These are phyloP conservation scores for Ivindomyrus marchei DNA, from an alignment of 2,113 vertebrate genomes.

Conservation along the genomic window DNA sequence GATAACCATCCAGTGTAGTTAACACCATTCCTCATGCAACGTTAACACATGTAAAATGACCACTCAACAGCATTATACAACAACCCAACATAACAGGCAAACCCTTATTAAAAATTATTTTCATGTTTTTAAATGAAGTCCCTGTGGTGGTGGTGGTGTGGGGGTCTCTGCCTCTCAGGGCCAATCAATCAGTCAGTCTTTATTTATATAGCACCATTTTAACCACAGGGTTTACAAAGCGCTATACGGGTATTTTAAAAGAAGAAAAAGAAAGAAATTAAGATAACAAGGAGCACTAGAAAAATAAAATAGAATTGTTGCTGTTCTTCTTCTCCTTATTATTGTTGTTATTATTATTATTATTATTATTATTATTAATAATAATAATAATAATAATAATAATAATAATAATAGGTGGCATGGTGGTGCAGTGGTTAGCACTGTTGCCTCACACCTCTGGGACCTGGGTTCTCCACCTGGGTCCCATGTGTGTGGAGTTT, in stretches of 20 bases:
- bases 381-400: no score
- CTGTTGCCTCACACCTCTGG: no score
- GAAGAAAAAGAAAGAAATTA: no score
- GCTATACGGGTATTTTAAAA: not conserved
- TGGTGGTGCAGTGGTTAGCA: no score
- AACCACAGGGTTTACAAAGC: not conserved
- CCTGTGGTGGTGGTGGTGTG: not conserved
- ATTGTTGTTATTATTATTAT: no score
- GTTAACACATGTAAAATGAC: not conserved
- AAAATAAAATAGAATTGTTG: no score
- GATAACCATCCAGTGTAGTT: not conserved
- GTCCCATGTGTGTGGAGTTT: no score
- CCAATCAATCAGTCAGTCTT: not conserved
- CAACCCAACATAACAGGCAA: not conserved
- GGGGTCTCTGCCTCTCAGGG: not conserved
- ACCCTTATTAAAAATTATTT: not conserved
- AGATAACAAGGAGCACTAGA: not conserved
- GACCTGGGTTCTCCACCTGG: no score
- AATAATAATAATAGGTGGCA: no score
- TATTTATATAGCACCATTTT: not conserved
- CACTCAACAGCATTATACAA: not conserved
- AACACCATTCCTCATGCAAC: not conserved
- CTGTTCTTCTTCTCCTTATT: no score
- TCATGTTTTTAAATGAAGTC: not conserved
- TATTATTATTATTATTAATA: no score